Conservation (phyloP, 2,888 invertebrate species). For the Isotomurus palustris region DNA sequence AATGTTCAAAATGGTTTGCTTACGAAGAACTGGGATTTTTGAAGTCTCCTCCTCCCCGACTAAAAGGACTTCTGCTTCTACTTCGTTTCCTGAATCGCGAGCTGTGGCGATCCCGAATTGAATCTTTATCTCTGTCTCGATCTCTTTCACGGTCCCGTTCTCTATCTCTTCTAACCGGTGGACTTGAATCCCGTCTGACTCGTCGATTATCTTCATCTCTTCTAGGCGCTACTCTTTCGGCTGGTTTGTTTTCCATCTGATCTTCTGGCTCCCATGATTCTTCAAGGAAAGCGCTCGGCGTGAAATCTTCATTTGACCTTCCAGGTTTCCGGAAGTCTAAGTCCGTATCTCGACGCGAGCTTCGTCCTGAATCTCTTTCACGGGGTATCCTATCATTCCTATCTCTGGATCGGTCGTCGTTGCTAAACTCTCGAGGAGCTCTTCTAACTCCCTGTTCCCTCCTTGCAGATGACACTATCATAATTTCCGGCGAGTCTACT, state of each 20-base stretch:
- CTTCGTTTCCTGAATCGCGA: slow-evolving; percentile 22
- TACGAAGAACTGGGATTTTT: neutral
- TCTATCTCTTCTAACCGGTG: slow-evolving; percentile 14
- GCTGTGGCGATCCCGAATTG: neutral
- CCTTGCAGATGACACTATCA: neutral
- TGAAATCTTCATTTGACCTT: no score
- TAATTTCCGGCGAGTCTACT: slow-evolving; percentile 1
- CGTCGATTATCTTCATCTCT: slow-evolving; percentile 8
- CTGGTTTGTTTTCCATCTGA: no score
- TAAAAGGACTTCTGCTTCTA: slow-evolving; percentile 39
- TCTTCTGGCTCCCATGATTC: no score
- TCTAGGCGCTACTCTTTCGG: no score
- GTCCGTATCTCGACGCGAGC: no score
- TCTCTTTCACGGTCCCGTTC: slow-evolving; percentile 29
- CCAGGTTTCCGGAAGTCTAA: no score
- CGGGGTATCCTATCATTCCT: no score
- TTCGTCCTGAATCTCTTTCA: no score
- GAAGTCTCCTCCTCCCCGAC: neutral
- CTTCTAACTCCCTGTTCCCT: no score
- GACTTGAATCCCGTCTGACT: neutral
- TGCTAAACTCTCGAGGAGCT: no score
- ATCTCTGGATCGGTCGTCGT: no score
- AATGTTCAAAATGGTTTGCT: neutral
- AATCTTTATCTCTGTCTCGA: slow-evolving; percentile 20
- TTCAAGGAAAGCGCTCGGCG: no score